Base-by-base conservation (phyloP, 2,888 invertebrate genomes). In the Nomada ruficornis region DNA sequence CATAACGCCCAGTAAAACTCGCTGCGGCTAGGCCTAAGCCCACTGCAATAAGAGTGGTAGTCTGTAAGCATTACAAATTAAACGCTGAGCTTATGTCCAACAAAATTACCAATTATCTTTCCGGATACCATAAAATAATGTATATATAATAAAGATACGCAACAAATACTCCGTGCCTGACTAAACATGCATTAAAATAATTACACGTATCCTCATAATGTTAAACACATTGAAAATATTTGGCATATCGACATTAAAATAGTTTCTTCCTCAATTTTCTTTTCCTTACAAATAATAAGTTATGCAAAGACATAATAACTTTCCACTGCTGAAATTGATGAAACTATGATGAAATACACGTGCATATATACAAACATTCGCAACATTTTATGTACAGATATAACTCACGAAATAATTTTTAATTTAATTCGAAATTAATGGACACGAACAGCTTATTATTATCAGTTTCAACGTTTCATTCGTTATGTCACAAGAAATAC, bases 11-110 rank as follows among this genome's bases (percentile, higher is more conserved):
- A 54, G 96, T 97, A 93, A 97, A 98, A 9, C 99, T 99, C 7
- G 98, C 95, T 1, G 97, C 98, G 15, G 99, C 99, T 92, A 99
- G 94, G 0, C 98, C 98, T 57, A 99, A 94, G 3, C 99, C 99
- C 44, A 97, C 97, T 75, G 97, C 94, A 89, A 99, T 96, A 80
- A 98, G 94, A 60, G 97, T 96, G 90, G 96, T 95, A 67, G 96
- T 95, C 97, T 97, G 89, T 62, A 94, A 93, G 83, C 52, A 64
- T 67, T 18, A 54, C 18, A 26, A 36, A 23, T 59, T 50, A 72
- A 79, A 60, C 13, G 4, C 18, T 44, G 54, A 63, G 20, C 15
- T 11, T 2, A 65, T 10, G 42, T 20, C 26, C 52, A 1, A 50
- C 47, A 55, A 18, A 29, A 26, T 55, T n/a, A 15, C 0, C 7